Conservation (phyloP, 2,113 vertebrate species). For the Ciconia stormi region DNA sequence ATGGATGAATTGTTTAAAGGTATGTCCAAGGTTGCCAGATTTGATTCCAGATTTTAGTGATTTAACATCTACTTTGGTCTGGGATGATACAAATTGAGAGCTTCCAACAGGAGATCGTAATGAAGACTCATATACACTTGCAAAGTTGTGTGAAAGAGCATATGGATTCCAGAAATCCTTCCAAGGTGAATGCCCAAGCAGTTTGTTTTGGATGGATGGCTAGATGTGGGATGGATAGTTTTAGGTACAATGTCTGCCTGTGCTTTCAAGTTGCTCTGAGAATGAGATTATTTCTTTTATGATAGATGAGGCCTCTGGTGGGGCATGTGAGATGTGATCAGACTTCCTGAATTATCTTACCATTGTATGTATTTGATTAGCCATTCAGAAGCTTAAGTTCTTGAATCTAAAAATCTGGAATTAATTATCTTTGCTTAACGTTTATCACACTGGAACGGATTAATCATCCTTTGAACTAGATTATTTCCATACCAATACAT, state of each 20-base stretch:
- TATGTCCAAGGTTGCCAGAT: not conserved
- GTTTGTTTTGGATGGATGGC: not conserved
- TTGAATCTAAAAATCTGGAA: conserved; percentile 47
- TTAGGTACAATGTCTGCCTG: not conserved
- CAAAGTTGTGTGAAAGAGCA: not conserved
- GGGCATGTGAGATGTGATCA: not conserved
- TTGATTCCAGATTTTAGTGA: not conserved
- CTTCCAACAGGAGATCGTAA: not conserved
- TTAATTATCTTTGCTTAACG: conserved; percentile 45
- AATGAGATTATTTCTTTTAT: not conserved
- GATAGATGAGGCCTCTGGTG: not conserved
- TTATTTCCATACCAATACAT: conserved; percentile 33
- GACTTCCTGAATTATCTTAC: conserved; percentile 36
- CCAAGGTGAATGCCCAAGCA: not conserved
- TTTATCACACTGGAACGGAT: conserved; percentile 32
- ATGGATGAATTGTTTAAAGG: not conserved
- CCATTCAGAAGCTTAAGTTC: conserved; percentile 15
- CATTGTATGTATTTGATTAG: conserved; percentile 27
- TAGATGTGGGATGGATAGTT: not conserved
- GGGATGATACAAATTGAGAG: not conserved
- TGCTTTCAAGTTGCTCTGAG: not conserved
- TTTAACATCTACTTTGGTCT: not conserved
- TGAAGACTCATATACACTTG: not conserved
- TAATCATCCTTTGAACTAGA: conserved; percentile 51
- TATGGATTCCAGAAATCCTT: not conserved